These are phyloP conservation scores for Cantharis rustica DNA, from an alignment of 2,888 invertebrate species.

Conservation along the genomic window DNA sequence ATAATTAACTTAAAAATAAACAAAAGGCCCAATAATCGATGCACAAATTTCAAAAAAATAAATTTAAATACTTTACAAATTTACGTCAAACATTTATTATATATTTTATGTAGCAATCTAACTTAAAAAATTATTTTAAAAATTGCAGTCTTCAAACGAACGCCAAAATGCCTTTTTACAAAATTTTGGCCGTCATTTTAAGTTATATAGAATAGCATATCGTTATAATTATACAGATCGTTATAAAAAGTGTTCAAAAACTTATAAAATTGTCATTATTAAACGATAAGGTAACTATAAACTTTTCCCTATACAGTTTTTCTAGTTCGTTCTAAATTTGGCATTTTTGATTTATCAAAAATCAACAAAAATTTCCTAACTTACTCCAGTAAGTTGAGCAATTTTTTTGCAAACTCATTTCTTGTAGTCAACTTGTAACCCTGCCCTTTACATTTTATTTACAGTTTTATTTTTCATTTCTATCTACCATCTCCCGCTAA, in stretches of 20 bases:
- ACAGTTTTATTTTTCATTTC: background rate
- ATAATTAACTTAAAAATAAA: background rate
- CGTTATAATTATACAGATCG: background rate
- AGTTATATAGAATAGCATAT: constrained; percentile 9
- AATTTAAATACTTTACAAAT: constrained; percentile 17
- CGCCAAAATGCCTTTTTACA: constrained; percentile 10
- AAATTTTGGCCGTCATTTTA: constrained; percentile 27
- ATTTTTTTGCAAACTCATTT: background rate
- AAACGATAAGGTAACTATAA: background rate
- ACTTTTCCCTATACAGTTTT: background rate
- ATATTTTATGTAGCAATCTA: constrained; percentile 19
- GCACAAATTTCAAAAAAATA: constrained; percentile 10
- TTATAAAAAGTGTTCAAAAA: background rate
- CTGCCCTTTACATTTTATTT: background rate
- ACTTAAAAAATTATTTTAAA: constrained; percentile 20
- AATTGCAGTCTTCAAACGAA: constrained; percentile 22
- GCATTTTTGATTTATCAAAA: background rate
- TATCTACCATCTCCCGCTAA: background rate
- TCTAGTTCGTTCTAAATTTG: background rate
- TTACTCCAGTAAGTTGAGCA: background rate
- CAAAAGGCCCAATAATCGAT: constrained; percentile 25
- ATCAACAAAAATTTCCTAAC: background rate
- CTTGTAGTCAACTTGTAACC: background rate
- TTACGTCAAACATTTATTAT: constrained; percentile 29
- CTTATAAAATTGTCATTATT: background rate